A percentile compares a stretch with the other conserved stretches of the same genome.
phyloP scores from a whole-genome alignment of 2,888 invertebrate genomes.

The Eupithecia insigniata region DNA sequence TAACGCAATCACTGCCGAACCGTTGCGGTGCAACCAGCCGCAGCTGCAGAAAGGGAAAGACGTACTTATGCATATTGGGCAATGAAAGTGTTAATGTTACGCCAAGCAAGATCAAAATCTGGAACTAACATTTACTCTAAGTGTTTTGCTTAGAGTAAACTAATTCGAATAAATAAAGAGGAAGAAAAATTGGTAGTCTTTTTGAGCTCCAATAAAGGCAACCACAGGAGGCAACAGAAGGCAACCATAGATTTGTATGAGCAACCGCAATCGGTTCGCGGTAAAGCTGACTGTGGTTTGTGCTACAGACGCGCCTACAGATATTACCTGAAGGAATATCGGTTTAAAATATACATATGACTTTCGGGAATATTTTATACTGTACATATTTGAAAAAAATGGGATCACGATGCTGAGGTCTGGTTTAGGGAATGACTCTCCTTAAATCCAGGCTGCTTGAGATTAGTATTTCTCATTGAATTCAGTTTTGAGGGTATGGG shows the following conservation, averaged over 20 bases:
- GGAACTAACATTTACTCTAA: neutral
- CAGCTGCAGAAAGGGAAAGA: too few species aligned
- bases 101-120: neutral
- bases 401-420: neutral
- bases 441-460: neutral
- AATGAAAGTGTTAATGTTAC: too few species aligned
- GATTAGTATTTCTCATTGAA: too few species aligned
- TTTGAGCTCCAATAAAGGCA: neutral
- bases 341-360: neutral
- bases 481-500: too few species aligned
- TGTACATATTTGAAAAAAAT: neutral
- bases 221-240: conserved; percentile 17
- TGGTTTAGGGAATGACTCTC: neutral
- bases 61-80: too few species aligned
- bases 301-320: conserved; percentile 37
- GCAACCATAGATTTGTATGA: conserved; percentile 51
- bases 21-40: too few species aligned
- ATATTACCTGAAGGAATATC: conserved; percentile 16
- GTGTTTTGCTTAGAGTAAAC: neutral
- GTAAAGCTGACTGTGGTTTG: conserved; percentile 45
- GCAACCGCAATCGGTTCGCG: conserved; percentile 52
- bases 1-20: too few species aligned
- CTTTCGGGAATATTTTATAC: neutral
- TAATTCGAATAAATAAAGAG: neutral
- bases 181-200: neutral